phyloP scores from a whole-genome alignment of 2,888 invertebrate genomes.

The Phyllotreta striolata region DNA sequence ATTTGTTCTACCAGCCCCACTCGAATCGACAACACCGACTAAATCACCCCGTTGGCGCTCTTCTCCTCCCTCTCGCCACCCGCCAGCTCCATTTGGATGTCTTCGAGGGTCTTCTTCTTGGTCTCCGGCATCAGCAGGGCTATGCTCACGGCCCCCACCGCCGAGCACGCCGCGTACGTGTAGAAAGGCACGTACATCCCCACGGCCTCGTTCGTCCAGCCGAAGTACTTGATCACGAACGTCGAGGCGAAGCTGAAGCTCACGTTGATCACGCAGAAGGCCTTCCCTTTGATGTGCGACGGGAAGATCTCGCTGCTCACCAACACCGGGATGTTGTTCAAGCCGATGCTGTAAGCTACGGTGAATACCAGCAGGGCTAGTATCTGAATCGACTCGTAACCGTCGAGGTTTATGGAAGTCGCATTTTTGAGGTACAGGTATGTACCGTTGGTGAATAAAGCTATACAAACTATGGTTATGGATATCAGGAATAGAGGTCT shows the following conservation, averaged over 20 bases:
- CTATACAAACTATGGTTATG: constrained; percentile 53
- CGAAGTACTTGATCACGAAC: constrained; percentile 24
- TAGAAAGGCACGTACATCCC: constrained; percentile 72
- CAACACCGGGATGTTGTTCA: constrained; percentile 78
- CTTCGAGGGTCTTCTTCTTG: constrained; percentile 65
- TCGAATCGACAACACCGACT: not conserved
- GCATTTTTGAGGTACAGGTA: constrained; percentile 59
- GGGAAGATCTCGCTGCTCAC: constrained; percentile 75
- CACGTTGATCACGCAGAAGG: constrained; percentile 50
- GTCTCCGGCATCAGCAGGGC: constrained; percentile 75
- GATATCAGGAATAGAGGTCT: constrained; percentile 70
- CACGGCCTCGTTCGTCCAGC: constrained; percentile 50
- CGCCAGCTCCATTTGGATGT: constrained; percentile 56
- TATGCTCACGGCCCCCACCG: constrained; percentile 70
- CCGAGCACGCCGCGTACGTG: constrained; percentile 70
- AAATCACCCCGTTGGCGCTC: not conserved
- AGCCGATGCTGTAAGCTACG: constrained; percentile 68
- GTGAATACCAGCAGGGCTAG: constrained; percentile 48
- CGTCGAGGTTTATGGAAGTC: constrained; percentile 44
- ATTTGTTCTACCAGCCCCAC: no score
- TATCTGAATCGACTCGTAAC: constrained; percentile 47
- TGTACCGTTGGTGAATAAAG: constrained; percentile 60
- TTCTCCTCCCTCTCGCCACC: constrained; percentile 5
- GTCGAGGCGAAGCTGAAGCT: constrained; percentile 19
- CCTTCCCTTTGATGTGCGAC: constrained; percentile 68